Conservation (phyloP, 2,888 invertebrate species). For the Autographa pulchrina region DNA sequence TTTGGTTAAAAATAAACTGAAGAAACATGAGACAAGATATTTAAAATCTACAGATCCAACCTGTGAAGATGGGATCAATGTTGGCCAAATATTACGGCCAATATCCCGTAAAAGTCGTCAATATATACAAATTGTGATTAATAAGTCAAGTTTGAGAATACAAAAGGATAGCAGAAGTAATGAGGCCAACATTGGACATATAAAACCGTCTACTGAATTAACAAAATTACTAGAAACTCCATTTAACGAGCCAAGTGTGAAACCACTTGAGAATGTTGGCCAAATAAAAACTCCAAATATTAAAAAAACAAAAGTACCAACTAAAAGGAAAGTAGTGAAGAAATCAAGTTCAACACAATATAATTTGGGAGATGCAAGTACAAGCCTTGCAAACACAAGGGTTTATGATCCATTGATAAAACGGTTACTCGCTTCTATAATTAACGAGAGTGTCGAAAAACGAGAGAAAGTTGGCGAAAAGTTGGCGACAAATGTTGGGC, state of each 20-base stretch:
- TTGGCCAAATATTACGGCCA: neutral
- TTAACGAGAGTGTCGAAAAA: neutral
- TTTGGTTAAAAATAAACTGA: neutral
- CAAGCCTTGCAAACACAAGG: too few relatives aligned
- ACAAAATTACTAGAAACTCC: neutral
- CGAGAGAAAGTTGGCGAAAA: constrained; percentile 36
- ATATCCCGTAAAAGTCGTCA: neutral
- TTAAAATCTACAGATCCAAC: too few relatives aligned
- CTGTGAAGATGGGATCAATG: neutral
- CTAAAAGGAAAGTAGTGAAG: neutral
- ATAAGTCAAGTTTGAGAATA: constrained; percentile 49
- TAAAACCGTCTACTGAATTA: neutral
- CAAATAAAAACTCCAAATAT: neutral
- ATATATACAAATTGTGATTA: neutral
- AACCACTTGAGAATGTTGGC: constrained; percentile 18
- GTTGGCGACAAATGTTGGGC: constrained; percentile 49
- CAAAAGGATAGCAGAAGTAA: neutral
- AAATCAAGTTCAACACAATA: neutral
- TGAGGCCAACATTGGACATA: neutral
- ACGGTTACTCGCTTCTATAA: too few relatives aligned
- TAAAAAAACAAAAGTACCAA: neutral
- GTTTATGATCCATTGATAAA: too few relatives aligned
- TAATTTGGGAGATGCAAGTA: neutral
- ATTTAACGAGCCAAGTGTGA: neutral
- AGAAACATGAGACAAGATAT: neutral